These are phyloP conservation scores for Nemotelus pantherinus DNA, from an alignment of 2,888 invertebrate species.

Conservation along the genomic window DNA sequence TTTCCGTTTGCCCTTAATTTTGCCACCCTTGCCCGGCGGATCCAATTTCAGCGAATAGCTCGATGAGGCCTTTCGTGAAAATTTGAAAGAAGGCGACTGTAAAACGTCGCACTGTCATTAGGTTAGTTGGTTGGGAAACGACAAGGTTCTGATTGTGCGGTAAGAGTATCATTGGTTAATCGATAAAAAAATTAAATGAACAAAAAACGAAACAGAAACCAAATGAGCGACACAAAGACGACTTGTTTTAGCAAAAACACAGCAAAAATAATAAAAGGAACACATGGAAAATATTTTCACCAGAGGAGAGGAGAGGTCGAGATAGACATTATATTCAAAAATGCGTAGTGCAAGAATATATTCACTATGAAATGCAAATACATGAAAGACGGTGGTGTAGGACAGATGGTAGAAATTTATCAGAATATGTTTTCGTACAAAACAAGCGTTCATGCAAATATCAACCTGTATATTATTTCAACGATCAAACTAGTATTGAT, in stretches of 20 bases:
- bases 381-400: no score
- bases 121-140: slow-evolving; percentile 66
- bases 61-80: slow-evolving; percentile 96
- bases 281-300: not conserved
- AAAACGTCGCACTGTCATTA: slow-evolving; percentile 73
- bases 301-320: no score
- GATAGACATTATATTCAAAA: no score
- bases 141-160: slow-evolving; percentile 66
- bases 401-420: no score
- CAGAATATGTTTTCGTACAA: no score
- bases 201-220: not conserved
- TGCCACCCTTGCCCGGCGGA: slow-evolving; percentile 86
- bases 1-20: slow-evolving; percentile 88
- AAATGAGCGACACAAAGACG: not conserved
- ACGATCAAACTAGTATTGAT: no score
- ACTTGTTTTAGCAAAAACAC: not conserved
- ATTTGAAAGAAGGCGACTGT: slow-evolving; percentile 98
- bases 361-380: no score
- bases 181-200: slow-evolving; percentile 21
- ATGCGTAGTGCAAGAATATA: no score
- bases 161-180: slow-evolving; percentile 52
- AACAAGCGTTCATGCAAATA: no score
- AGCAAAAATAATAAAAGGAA: not conserved
- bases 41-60: slow-evolving; percentile 96
- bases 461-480: no score